phyloP scores from a whole-genome alignment of 1,140 invertebrate genomes.

The Zaprionus ghesquierei region DNA sequence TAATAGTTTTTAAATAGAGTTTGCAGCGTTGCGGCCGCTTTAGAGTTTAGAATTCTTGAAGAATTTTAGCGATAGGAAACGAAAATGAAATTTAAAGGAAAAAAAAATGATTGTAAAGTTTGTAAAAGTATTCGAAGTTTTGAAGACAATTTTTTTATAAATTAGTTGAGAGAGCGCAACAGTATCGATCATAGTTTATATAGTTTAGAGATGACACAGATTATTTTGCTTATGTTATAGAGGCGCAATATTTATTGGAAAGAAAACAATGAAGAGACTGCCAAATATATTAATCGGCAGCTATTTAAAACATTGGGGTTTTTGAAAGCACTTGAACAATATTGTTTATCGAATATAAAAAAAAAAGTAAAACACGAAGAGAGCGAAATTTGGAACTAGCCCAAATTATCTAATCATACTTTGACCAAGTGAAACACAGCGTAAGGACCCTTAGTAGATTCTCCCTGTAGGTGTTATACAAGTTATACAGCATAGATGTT shows the following conservation, averaged over 20 bases:
- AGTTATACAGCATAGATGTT: conserved; percentile 50
- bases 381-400: conserved; percentile 9
- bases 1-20: conserved; percentile 34
- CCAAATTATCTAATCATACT: conserved; percentile 53
- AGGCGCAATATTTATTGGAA: conserved; percentile 27
- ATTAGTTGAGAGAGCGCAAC: conserved; percentile 33
- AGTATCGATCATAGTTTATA: conserved; percentile 42
- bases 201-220: background rate
- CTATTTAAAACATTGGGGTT: conserved; percentile 35
- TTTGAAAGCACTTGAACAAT: conserved; percentile 48
- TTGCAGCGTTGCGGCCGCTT: conserved; percentile 66
- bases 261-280: conserved; percentile 24
- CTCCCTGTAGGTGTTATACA: conserved; percentile 41
- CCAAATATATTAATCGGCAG: conserved; percentile 28
- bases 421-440: conserved; percentile 65
- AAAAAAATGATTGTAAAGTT: conserved; percentile 15
- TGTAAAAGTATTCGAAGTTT: conserved; percentile 52
- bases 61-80: conserved; percentile 36
- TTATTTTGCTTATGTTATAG: conserved; percentile 14
- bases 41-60: conserved; percentile 64
- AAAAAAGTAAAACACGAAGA: background rate
- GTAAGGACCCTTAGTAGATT: conserved; percentile 48
- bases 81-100: conserved; percentile 7
- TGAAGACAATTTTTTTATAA: conserved; percentile 62
- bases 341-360: conserved; percentile 59